A percentile compares a stretch with the other conserved stretches of the same genome.
Conservation (phyloP, 1,140 invertebrate species). For the Xylocopa sonorina region DNA sequence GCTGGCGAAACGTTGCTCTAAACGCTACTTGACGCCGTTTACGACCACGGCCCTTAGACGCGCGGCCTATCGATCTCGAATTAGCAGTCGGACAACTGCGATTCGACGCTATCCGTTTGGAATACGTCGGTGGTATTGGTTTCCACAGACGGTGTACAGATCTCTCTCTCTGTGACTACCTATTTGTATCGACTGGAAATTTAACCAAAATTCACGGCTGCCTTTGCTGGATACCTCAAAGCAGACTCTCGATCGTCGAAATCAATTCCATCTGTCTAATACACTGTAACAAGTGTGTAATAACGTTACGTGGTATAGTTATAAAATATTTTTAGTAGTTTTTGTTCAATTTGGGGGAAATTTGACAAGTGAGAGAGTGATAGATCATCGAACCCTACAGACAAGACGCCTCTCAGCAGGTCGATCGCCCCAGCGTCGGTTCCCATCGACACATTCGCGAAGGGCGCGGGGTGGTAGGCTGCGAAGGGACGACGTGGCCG, state of each 20-base stretch:
- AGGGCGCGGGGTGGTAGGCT: neutral
- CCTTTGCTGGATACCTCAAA: too few species aligned
- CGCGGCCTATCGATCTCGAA: neutral
- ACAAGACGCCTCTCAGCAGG: neutral
- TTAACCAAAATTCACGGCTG: too few species aligned
- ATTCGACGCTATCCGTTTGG: neutral
- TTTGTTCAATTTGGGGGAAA: too few species aligned
- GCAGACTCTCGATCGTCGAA: neutral
- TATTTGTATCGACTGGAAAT: too few species aligned
- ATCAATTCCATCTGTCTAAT: neutral
- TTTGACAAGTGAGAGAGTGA: too few species aligned
- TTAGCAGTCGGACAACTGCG: neutral
- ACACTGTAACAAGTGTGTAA: too few species aligned
- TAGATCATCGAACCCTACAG: neutral
- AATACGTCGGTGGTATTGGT: neutral
- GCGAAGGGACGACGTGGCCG: neutral
- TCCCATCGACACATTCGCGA: neutral
- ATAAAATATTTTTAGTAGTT: too few species aligned
- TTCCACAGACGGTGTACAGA: neutral
- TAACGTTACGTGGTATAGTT: too few species aligned
- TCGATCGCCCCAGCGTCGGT: conserved; percentile 10
- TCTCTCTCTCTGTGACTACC: neutral
- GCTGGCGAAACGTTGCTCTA: conserved; percentile 1
- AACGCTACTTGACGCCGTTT: conserved; percentile 7
- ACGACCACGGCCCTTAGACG: neutral